A percentile compares a stretch with the other conserved stretches of the same genome.
These are phyloP conservation scores for Sinella curviseta DNA, from an alignment of 1,140 invertebrate species.

Conservation along the genomic window DNA sequence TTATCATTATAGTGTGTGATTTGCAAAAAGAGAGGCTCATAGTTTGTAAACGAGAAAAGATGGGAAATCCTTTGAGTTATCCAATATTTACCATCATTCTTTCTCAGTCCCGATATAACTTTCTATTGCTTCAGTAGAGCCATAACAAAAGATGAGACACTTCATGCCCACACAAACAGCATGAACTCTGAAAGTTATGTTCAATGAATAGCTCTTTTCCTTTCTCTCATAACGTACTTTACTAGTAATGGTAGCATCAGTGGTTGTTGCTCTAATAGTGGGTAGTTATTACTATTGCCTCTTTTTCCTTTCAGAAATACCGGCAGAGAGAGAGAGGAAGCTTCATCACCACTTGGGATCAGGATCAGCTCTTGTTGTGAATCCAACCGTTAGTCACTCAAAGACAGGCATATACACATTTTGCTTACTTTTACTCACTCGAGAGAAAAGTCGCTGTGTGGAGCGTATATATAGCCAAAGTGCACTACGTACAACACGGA, in stretches of 20 bases:
- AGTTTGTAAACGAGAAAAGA: not conserved
- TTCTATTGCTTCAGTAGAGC: not conserved
- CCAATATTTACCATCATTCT: too few relatives aligned
- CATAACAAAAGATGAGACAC: not conserved
- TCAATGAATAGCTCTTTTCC: slow-evolving; percentile 1
- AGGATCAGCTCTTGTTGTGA: not conserved
- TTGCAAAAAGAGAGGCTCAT: not conserved
- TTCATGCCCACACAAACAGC: not conserved
- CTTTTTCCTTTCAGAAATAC: too few relatives aligned
- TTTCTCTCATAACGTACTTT: too few relatives aligned
- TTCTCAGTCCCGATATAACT: not conserved
- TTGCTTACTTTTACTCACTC: too few relatives aligned
- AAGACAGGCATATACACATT: not conserved
- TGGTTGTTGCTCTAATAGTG: not conserved
- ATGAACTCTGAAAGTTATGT: slow-evolving; percentile 1
- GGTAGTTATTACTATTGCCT: not conserved
- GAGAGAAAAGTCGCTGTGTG: not conserved
- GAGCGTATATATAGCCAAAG: not conserved
- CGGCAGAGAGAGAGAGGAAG: too few relatives aligned
- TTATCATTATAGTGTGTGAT: not conserved
- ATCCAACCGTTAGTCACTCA: not conserved
- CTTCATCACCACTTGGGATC: slow-evolving; percentile 2
- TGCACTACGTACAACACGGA: not conserved
- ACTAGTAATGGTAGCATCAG: slow-evolving; percentile 4
- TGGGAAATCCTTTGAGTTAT: not conserved